Evolutionary conservation across 1,140 invertebrate genomes (phyloP).

Genomic region (Drosophila chauvacae): DNA sequence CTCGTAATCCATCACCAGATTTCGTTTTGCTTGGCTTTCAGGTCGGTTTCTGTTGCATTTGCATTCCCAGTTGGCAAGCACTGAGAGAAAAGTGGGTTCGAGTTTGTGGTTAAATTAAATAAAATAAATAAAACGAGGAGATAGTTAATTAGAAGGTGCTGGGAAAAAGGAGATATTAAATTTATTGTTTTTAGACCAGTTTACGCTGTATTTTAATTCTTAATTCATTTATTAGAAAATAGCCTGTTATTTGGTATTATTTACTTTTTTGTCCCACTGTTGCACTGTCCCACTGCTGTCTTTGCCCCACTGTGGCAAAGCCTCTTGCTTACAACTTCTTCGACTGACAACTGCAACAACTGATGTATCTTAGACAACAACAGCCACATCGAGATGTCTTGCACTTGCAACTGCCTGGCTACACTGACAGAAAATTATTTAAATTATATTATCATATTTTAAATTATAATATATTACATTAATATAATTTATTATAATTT

Average conservation of each 20-base stretch:
- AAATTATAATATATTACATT: background rate
- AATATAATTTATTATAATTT: background rate
- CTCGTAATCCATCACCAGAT: constrained; percentile 64
- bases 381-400: constrained; percentile 47
- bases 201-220: background rate
- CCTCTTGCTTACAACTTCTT: constrained; percentile 81
- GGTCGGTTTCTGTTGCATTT: constrained; percentile 62
- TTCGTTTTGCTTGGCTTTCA: constrained; percentile 39
- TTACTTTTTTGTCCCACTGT: constrained; percentile 43
- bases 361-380: constrained; percentile 80
- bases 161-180: too few relatives aligned
- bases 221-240: background rate
- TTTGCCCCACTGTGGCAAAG: constrained; percentile 43
- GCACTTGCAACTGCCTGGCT: constrained; percentile 50
- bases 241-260: background rate
- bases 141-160: background rate
- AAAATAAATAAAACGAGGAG: background rate
- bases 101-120: background rate
- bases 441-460: background rate
- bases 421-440: background rate
- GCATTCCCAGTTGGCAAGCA: constrained; percentile 40
- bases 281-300: background rate
- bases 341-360: constrained; percentile 75
- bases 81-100: background rate
- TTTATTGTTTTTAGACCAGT: too few relatives aligned